Base-by-base conservation (phyloP, 2,797 vertebrate species). In the Synanceia verrucosa region DNA sequence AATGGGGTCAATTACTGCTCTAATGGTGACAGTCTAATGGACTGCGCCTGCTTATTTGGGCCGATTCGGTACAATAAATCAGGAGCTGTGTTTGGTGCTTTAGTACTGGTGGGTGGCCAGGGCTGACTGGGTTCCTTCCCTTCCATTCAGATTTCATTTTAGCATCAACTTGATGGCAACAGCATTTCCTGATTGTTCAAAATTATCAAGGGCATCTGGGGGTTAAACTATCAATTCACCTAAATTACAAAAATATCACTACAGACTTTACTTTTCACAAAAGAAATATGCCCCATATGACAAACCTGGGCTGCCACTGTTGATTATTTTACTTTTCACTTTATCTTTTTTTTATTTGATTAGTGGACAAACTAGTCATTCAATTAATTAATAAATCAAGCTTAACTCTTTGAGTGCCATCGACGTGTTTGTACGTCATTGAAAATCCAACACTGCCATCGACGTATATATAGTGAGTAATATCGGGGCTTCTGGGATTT, bases 41-140 rank as follows among this genome's bases (percentile, higher is more conserved):
- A 74, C 76, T 65, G 57, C 41, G 79, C 68, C 61, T 24, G 69
- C 48, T 75, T 64, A 70, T 65, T 84, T 51, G 66, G 72, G 50
- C 61, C 60, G 29, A 73, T 66, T 82, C 74, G 47, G 70, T 67
- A 62, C 44, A 31, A 75, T 61, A 65, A 86, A 83, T 83, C 82
- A 65, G 56, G 62, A 62, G 43, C 53, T 43, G 65, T 2, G 31
- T 69, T 48, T 51, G 64, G 61, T 53, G 70, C 71, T 59, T 39
- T 24, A 21, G 51, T 36, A 1, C 65, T 71, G 83, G 77, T 67
- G 62, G 24, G 51, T 21, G 3, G 58, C 78, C 85, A 78, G 64
- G 44, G 37, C 65, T 50, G 23, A 12, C 28, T 9, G 59, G 72
- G 18, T 58, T 58, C 70, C n/a, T n/a, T n/a, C n/a, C n/a, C n/a